Evolutionary conservation across 2,113 vertebrate species (phyloP).

Genomic region (Ranitomeya variabilis): DNA sequence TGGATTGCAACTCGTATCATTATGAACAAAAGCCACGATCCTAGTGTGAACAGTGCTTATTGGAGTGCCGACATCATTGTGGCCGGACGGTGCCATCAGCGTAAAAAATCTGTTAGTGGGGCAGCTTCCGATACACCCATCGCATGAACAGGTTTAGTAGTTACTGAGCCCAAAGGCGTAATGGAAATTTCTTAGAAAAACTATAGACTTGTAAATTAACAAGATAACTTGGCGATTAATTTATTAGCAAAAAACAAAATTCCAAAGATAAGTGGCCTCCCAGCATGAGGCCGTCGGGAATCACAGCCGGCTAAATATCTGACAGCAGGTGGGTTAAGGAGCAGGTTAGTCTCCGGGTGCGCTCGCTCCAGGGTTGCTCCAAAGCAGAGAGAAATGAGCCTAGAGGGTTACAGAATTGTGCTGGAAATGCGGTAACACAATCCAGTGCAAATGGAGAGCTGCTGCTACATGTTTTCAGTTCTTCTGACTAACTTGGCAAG

Average conservation of each 20-base stretch:
- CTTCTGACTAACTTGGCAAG: slow-evolving; percentile 66
- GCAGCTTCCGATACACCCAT: too few relatives aligned
- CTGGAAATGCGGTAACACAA: slow-evolving; percentile 24
- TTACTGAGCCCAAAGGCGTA: not conserved
- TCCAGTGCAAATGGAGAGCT: slow-evolving; percentile 26
- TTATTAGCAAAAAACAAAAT: not conserved
- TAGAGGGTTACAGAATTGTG: not conserved
- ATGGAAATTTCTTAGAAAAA: not conserved
- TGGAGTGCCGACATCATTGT: not conserved
- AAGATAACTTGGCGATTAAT: not conserved
- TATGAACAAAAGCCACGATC: too few relatives aligned
- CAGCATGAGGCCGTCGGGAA: not conserved
- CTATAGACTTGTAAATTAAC: not conserved
- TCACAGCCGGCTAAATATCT: not conserved
- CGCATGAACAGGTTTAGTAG: not conserved
- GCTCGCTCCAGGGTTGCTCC: not conserved
- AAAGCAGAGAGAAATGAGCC: slow-evolving; percentile 13
- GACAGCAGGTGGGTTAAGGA: not conserved
- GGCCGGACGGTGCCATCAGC: not conserved
- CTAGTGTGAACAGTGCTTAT: not conserved
- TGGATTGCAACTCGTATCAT: too few relatives aligned
- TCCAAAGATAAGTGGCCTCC: not conserved
- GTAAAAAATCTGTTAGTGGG: not conserved
- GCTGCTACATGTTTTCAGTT: slow-evolving; percentile 38
- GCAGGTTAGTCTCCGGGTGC: not conserved